Base-by-base conservation (phyloP, 2,113 vertebrate genomes). In the Myotis yumanensis region DNA sequence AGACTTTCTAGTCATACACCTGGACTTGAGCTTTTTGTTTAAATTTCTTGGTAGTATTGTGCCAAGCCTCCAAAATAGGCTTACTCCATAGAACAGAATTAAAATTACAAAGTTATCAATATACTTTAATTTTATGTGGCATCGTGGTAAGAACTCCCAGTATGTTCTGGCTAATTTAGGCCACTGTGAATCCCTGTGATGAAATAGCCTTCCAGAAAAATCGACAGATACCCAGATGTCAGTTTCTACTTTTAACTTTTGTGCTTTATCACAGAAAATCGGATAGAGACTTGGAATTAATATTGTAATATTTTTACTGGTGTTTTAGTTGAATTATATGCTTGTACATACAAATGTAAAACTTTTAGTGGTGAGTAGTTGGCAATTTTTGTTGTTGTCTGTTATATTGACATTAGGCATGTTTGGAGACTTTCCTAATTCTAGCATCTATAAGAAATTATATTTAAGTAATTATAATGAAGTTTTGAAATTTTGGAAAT, bases 261-360 rank as follows among this genome's bases (percentile, higher is more conserved):
- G 35, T 93, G 23, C 30, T 93, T 96, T 80, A 43, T 86, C 52
- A 86, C 40, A 89, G 35, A 69, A 80, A 25, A 52, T 40, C 87
- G 95, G 71, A 66, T 95, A 91, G 68, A 69, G 72, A 93, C 25
- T 69, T 92, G 72, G 37, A 96, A 23, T 95, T 84, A 84, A 95
- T 77, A 18, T 37, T 46, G 28, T 94, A 95, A 79, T 88, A 32
- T 51, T 81, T 82, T 88, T 81, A 35, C 14, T 66, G 75, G 37
- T 88, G 16, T 92, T 96, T 97, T 94, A 71, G 80, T 62, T 93
- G 59, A 69, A 89, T 69, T 69, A 51, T 83, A 37, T 62, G 93
- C 85, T 95, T 94, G 88, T 85, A 90, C 46, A 48, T 69, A 82
- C 71, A 97, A 93, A 43, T 75, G 86, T 97, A 90, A 83, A 90